Evolutionary conservation across 2,797 vertebrate species (phyloP), one percentile per base, ranked within the genome.

Genomic region (Hemitrygon akajei): DNA sequence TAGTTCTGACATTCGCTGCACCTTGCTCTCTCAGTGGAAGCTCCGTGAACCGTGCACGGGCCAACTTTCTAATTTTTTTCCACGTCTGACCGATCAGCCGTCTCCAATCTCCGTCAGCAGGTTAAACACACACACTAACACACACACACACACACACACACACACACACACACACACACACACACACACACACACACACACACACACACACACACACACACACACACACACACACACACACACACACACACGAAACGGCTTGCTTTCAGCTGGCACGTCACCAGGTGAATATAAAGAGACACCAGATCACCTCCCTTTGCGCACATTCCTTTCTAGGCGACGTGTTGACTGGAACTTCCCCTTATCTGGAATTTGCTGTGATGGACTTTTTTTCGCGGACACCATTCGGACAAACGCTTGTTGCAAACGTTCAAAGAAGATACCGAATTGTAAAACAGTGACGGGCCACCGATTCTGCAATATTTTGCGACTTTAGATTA

Each of bases 21-120:
- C 71, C 71, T 76, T 93, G 71, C 91, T 76, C 16, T 76, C 40
- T 75, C 71, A 93, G n/a, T 75, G 71, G 71, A 93, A 93, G 91
- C 69, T 75, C 91, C 27, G 40, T 93, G 71, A 93, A 76, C 91
- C 91, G 14, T 93, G 91, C 47, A 93, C 25, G 58, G 91, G 25
- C 71, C 12, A 93, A 40, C 22, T 76, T 93, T 76, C 71, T 58
- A 93, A 25, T 93, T 93, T 93, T 93, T 76, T 6, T 58, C 91
- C 91, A 93, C 71, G 71, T 75, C 71, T 93, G 71, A 93, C 69
- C 47, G 27, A 76, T n/a, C 91, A 76, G 91, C 91, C 91, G 75
- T 25, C 71, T 76, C 91, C 56, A 76, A 93, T 93, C 71, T 56
- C 91, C 69, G 40, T 75, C 91, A 75, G 66, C 91, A 75, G 66